phyloP scores from a whole-genome alignment of 64 coral and sea anemone species.

The Trachythela sp. region DNA sequence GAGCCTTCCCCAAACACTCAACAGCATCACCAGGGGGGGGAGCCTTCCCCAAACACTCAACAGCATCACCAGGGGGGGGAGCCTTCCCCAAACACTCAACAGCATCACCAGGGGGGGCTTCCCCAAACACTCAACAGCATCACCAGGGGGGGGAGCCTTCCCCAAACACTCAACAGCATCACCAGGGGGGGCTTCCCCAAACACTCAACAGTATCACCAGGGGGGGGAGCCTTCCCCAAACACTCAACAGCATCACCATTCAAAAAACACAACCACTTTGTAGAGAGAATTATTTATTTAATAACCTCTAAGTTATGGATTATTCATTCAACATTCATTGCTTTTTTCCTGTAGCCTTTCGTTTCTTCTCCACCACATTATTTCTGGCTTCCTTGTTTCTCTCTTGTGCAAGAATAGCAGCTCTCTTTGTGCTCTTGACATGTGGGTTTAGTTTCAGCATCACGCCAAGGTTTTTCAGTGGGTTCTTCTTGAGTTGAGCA shows the following conservation, averaged over 20 bases:
- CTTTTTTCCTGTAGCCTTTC: neutral
- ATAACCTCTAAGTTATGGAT: neutral
- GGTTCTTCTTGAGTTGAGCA: slow-evolving; percentile 86
- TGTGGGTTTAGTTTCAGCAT: slow-evolving; percentile 81
- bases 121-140: too few relatives aligned
- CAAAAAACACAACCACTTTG: neutral
- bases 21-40: too few relatives aligned
- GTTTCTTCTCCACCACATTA: neutral
- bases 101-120: too few relatives aligned
- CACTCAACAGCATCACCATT: neutral
- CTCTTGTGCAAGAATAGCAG: neutral
- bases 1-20: too few relatives aligned
- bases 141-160: too few relatives aligned
- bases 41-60: too few relatives aligned
- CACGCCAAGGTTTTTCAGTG: slow-evolving; percentile 79
- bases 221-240: too few relatives aligned
- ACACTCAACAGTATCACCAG: neutral
- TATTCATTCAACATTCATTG: neutral
- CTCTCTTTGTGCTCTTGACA: slow-evolving; percentile 54
- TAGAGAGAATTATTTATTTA: neutral
- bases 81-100: too few relatives aligned
- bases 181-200: too few relatives aligned
- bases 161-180: too few relatives aligned
- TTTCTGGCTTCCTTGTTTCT: neutral
- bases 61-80: too few relatives aligned